Evolutionary conservation across 92 coral and sea anemone species (phyloP).

Genomic region (Actinostola sp.): DNA sequence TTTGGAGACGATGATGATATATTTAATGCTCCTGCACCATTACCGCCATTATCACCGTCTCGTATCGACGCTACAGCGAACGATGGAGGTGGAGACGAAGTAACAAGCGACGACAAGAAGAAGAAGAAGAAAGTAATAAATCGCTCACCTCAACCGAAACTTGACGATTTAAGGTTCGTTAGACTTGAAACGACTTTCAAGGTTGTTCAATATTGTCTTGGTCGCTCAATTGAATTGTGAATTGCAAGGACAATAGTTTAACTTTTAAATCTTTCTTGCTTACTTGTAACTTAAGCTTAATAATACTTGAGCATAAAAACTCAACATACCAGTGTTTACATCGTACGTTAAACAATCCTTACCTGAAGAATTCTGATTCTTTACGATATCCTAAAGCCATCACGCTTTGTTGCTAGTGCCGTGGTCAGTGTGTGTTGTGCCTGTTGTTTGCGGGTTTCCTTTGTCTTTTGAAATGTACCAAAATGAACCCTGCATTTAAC

Average conservation of each 20-base stretch:
- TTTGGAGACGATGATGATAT: slow-evolving; percentile 77
- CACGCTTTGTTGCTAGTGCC: too few species aligned
- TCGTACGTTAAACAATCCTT: background rate
- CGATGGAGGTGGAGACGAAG: slow-evolving; percentile 38
- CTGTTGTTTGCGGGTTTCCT: background rate
- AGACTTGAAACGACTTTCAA: background rate
- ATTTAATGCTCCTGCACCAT: slow-evolving; percentile 86
- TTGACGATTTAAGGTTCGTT: slow-evolving; percentile 79
- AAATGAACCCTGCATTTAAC: too few species aligned
- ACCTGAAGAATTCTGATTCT: background rate
- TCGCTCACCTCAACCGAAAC: slow-evolving; percentile 79
- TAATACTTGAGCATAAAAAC: background rate
- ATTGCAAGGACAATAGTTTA: background rate
- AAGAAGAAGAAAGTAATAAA: slow-evolving; percentile 57
- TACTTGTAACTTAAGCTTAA: background rate
- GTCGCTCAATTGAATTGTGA: background rate
- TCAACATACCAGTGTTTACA: background rate
- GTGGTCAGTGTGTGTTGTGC: background rate
- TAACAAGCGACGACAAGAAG: slow-evolving; percentile 30
- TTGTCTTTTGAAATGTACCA: background rate
- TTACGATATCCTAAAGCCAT: background rate
- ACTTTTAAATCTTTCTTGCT: background rate
- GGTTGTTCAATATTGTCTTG: background rate
- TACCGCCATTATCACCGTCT: slow-evolving; percentile 70
- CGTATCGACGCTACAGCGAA: slow-evolving; percentile 27